Base-by-base conservation (phyloP, 1,140 invertebrate species). In the Forficula auricularia region DNA sequence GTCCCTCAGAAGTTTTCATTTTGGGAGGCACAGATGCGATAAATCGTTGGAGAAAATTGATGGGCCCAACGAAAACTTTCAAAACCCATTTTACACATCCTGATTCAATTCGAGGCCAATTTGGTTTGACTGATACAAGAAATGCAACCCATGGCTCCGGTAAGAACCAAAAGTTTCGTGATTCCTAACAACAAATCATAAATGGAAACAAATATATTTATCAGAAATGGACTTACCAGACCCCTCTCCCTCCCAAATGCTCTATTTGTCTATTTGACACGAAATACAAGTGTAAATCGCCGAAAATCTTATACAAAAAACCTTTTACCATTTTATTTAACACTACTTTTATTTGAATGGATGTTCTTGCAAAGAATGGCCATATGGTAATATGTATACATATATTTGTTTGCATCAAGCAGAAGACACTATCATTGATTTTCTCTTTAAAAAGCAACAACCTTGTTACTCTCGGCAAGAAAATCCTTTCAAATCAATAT, bases 71-170 rank as follows among this genome's bases (percentile, higher is more conserved):
- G 0, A 89, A 88, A 67, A 78, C 79, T 0, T 82, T 70, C 54
- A 75, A 77, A 56, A 75, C 82, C 13, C 75, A 87, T 44, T 84
- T 76, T 57, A 72, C 71, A 51, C 68, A 76, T 36, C 87, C 87
- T 2, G 54, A 78, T 40, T 74, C 73, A 47, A 75, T 94, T 42
- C 65, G 89, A 52, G 84, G 82, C 2, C 63, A 69, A 51, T 91
- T 77, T 69, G 89, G 89, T 1, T 58, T 91, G 2, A 85, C 87
- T 1, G 88, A 94, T 59, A 92, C 89, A 0, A 77, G 87, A 56
- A 95, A 95, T 68, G 85, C 82, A 14, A 75, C 78, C 37, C 88
- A 94, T 65, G 88, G 88, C 22, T 91, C 87, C 61, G 83, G 82
- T 84, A 59, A 52, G 62, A 63, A 50, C 49, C 36, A 19, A 32